phyloP scores from a whole-genome alignment of 2,797 vertebrate genomes.

The Odontamblyopus lacepedii region DNA sequence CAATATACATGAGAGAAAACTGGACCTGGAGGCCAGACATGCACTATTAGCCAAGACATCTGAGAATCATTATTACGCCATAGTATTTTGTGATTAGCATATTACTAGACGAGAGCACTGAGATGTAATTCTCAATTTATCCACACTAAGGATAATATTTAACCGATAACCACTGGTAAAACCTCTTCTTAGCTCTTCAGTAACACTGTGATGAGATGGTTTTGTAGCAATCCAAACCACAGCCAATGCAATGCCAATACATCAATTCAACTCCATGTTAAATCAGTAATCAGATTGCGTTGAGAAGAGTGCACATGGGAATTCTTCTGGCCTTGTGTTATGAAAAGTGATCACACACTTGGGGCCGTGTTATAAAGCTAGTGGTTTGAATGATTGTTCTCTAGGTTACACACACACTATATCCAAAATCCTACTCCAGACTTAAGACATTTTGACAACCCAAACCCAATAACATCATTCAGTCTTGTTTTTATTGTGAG shows the following conservation, averaged over 20 bases:
- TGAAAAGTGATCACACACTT: conserved; percentile 53
- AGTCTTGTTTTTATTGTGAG: neutral
- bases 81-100: neutral
- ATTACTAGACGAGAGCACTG: neutral
- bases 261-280: conserved; percentile 42
- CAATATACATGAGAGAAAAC: neutral
- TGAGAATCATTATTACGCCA: neutral
- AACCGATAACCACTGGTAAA: conserved; percentile 43
- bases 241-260: conserved; percentile 43
- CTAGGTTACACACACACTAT: conserved; percentile 38
- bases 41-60: no score
- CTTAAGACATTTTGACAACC: conserved; percentile 5
- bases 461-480: conserved; percentile 22
- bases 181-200: conserved; percentile 26
- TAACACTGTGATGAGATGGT: conserved; percentile 33
- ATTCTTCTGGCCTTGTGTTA: conserved; percentile 52
- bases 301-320: conserved; percentile 47
- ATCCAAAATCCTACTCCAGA: conserved; percentile 34
- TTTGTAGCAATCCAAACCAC: conserved; percentile 49
- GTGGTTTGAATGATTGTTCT: conserved; percentile 54
- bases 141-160: conserved; percentile 34
- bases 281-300: conserved; percentile 44
- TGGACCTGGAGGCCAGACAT: neutral
- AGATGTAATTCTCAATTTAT: conserved; percentile 19
- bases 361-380: conserved; percentile 40